Conservation (phyloP, 2,113 vertebrate species). For the Rhizomys pruinosus region DNA sequence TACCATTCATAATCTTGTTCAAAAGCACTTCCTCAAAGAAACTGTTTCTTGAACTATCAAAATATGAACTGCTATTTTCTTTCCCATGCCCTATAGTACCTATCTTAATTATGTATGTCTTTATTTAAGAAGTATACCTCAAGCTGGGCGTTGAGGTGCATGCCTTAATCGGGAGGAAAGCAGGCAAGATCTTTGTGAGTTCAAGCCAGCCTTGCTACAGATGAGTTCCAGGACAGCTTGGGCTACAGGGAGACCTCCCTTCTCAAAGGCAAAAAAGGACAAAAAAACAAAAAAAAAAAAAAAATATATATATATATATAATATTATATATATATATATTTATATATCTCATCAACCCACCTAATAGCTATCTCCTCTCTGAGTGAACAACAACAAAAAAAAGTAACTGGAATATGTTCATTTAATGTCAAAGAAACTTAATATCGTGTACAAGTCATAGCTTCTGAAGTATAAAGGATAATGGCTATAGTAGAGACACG, state of each 20-base stretch:
- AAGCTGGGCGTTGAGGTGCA: too few relatives aligned
- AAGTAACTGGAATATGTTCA: not conserved
- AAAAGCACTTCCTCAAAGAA: constrained; percentile 9
- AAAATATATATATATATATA: too few relatives aligned
- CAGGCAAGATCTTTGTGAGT: too few relatives aligned
- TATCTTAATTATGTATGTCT: not conserved
- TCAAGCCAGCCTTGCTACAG: too few relatives aligned
- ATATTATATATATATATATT: too few relatives aligned
- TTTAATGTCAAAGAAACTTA: not conserved
- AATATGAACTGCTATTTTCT: not conserved
- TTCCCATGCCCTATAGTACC: not conserved
- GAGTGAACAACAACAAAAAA: not conserved
- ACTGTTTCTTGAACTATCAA: not conserved
- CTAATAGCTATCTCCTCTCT: not conserved
- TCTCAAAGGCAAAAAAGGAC: too few relatives aligned
- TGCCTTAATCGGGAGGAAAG: too few relatives aligned
- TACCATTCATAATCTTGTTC: not conserved
- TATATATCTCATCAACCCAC: too few relatives aligned
- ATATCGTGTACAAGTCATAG: constrained; percentile 19
- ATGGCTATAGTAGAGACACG: not conserved
- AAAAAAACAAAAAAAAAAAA: too few relatives aligned
- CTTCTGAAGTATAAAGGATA: constrained; percentile 29
- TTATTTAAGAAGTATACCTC: too few relatives aligned
- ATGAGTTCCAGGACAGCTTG: too few relatives aligned
- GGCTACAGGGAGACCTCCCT: too few relatives aligned